phyloP scores from a whole-genome alignment of 2,888 invertebrate species.

The Flexamia atlantica region DNA sequence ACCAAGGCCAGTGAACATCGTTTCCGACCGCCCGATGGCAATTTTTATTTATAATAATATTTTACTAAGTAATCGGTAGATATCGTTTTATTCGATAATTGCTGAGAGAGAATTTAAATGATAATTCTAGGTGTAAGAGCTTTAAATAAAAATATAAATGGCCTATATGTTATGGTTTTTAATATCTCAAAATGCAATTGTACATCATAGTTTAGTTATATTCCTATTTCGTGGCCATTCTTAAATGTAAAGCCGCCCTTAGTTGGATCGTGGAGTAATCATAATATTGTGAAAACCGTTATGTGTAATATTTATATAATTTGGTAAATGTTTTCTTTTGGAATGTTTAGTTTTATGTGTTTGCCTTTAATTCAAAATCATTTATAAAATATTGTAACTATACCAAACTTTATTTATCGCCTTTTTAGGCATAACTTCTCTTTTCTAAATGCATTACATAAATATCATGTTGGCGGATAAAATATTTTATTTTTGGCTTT shows the following conservation, averaged over 20 bases:
- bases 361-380: neutral
- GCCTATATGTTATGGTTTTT: constrained; percentile 31
- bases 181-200: constrained; percentile 5
- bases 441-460: neutral
- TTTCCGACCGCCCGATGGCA: constrained; percentile 20
- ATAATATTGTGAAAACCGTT: neutral
- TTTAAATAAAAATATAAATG: constrained; percentile 50
- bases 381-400: neutral
- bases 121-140: constrained; percentile 38
- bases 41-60: constrained; percentile 3
- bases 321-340: neutral
- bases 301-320: neutral
- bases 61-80: neutral
- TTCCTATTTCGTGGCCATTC: constrained; percentile 29
- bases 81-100: neutral
- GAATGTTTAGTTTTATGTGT: constrained; percentile 17
- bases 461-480: neutral
- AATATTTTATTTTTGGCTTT: constrained; percentile 37
- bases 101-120: constrained; percentile 28
- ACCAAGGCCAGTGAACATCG: constrained; percentile 41
- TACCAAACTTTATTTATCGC: neutral
- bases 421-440: constrained; percentile 9
- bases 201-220: constrained; percentile 18
- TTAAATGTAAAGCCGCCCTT: neutral
- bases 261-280: neutral